Evolutionary conservation across 2,888 invertebrate genomes (phyloP), one percentile per base, ranked within the genome.

Genomic region (Dryadula phaetusa): DNA sequence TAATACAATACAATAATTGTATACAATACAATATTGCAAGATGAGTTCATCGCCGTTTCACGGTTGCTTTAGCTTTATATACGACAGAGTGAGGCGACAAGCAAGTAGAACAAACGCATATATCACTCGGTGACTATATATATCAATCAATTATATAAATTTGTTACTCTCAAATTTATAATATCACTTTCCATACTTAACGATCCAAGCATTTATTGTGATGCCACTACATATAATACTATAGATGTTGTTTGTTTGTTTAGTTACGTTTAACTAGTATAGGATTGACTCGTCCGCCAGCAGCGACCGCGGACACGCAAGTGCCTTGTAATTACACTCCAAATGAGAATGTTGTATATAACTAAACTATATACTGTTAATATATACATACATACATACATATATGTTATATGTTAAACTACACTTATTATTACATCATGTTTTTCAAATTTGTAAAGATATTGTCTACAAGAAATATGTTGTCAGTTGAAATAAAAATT

Each of bases 281-380:
- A 25, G 49, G 49, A 49, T 7, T 49, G 47, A 49, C 25, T 49
- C 25, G 22, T 49, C 47, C 22, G 47, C n/a, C 7, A 14, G 49
- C n/a, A 28, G 22, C n/a, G n/a, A 7, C 25, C n/a, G 16, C 12
- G n/a, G 42, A 25, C 28, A 25, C 16, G 58, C 22, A 44, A 60
- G 60, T 60, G 60, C 60, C 60, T 60, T 16, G 37, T 37, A 37
- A 12, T 37, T 37, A 37, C 37, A 12, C 37, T 37, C 3, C 37
- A 37, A 37, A 12, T 12, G 37, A 37, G 28, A 28, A 18, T 32
- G 7, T 20, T 37, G 54, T 49, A 49, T 28, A 16, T 49, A 49
- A 49, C 25, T 12, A 6, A 22, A 47, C 46, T 47, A 47, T 25
- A n/a, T 49, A n/a, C 25, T 28, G 28, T 28, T n/a, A 28, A 25